Base-by-base conservation (phyloP, 2,113 vertebrate genomes). In the Climacteris rufus region DNA sequence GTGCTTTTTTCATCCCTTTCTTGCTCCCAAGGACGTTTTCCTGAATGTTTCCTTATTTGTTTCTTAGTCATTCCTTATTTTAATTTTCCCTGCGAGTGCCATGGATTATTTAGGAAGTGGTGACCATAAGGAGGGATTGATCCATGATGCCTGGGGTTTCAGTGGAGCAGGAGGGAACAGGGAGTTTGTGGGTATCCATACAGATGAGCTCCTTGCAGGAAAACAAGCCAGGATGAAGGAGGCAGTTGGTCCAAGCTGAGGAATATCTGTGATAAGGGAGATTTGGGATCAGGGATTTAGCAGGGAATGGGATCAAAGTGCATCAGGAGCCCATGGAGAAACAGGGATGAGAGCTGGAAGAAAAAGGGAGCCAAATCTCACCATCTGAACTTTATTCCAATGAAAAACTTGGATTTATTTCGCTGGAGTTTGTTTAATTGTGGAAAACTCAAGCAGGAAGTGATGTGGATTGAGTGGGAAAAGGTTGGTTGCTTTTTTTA, bases 151-250 rank as follows among this genome's bases (percentile, higher is more conserved):
- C 31, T 66, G 9, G 77, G 70, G 28, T 94, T 88, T 71, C 81
- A 89, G 59, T 83, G 19, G 93, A 84, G 63, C 81, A 90, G 83
- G 91, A 90, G 64, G 83, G 77, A 93, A 57, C 57, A 17, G 35
- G 70, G 87, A 92, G 27, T 79, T 96, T 93, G 65, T 79, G 87
- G 81, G 88, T 95, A 90, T 93, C 93, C 76, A 85, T 96, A 72
- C 44, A 64, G 84, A 97, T 92, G 93, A 93, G 83, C 94, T 95
- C 87, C 49, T 84, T 87, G 42, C 85, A 85, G 11, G 66, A 61
- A 57, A 74, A n/a, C 42, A 47, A 72, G 89, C 95, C 53, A 22
- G 72, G 79, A 87, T 44, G 78, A 52, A 19, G 2, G 60, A 22
- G 61, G 19, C 25, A 8, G 83, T 31, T 69, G 30, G 2, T 33